Evolutionary conservation across 2,797 vertebrate species (phyloP).

Genomic region (Distichodus sexfasciatus): DNA sequence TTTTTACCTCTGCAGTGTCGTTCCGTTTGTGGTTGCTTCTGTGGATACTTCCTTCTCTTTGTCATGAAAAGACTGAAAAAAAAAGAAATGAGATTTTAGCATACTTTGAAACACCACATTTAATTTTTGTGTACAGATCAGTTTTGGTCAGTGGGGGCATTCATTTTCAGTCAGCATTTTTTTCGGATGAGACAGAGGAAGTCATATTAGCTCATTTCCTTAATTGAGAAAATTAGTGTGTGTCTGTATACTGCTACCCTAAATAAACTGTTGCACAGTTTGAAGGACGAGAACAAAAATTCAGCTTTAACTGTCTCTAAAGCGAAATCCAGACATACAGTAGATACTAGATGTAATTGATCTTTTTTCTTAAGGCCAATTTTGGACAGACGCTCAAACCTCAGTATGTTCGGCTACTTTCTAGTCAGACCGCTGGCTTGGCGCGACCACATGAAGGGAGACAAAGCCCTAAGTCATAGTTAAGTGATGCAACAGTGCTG

Average conservation of each 20-base stretch:
- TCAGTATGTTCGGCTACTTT: slow-evolving; percentile 1
- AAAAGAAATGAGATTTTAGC: not conserved
- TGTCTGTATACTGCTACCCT: too few relatives aligned
- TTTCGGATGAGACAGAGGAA: not conserved
- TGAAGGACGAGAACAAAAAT: too few relatives aligned
- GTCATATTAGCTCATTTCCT: slow-evolving; percentile 19
- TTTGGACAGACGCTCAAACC: slow-evolving; percentile 20
- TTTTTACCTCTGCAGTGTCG: slow-evolving; percentile 83
- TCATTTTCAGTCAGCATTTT: too few relatives aligned
- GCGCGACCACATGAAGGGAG: slow-evolving; percentile 10
- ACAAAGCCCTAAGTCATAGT: slow-evolving; percentile 4
- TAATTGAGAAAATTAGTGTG: slow-evolving; percentile 1
- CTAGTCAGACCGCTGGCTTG: not conserved
- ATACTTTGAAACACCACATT: slow-evolving; percentile 4
- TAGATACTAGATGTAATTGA: not conserved
- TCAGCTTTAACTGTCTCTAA: too few relatives aligned
- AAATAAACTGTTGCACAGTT: too few relatives aligned
- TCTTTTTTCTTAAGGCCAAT: slow-evolving; percentile 1
- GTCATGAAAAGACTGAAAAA: slow-evolving; percentile 74
- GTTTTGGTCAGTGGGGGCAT: too few relatives aligned
- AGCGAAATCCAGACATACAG: not conserved
- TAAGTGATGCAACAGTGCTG: slow-evolving; percentile 25
- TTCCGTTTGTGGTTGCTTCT: slow-evolving; percentile 77
- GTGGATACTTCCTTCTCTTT: slow-evolving; percentile 80
- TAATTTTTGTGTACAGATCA: not conserved